Conservation (phyloP, 1,140 invertebrate genomes). For the Drosophila kepulauana region DNA sequence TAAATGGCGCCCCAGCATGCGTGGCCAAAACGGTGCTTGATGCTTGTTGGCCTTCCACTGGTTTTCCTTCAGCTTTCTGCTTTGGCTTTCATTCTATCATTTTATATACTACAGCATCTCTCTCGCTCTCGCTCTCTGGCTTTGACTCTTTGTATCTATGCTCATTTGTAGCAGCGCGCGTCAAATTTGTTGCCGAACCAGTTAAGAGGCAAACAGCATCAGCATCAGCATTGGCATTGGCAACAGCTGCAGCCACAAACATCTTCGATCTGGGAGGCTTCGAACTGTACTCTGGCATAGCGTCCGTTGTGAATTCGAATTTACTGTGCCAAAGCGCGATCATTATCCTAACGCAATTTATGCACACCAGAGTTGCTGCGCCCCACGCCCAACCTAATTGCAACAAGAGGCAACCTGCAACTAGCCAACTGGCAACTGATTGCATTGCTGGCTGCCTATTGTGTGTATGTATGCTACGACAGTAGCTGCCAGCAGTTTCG, state of each 20-base stretch:
- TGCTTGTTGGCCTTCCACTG: constrained; percentile 67
- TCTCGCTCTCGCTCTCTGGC: constrained; percentile 26
- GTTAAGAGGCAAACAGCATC: constrained; percentile 50
- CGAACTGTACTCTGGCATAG: constrained; percentile 65
- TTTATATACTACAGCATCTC: too few species aligned
- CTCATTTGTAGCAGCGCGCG: constrained; percentile 76
- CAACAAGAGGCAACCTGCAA: constrained; percentile 53
- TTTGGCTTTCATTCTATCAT: constrained; percentile 1
- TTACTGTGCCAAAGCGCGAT: constrained; percentile 83
- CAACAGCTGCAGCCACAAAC: constrained; percentile 28
- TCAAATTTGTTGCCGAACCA: constrained; percentile 82
- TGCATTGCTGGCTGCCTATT: constrained; percentile 56
- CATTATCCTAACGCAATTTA: constrained; percentile 85
- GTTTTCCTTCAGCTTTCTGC: constrained; percentile 72
- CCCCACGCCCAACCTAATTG: constrained; percentile 80
- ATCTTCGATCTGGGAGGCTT: constrained; percentile 67
- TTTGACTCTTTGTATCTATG: constrained; percentile 14
- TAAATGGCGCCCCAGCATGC: constrained; percentile 84
- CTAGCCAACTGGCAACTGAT: constrained; percentile 44
- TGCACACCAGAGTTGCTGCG: constrained; percentile 61
- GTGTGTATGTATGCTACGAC: constrained; percentile 13
- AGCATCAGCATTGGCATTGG: neutral
- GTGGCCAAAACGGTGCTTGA: constrained; percentile 78
- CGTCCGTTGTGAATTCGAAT: constrained; percentile 75
- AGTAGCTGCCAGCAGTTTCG: constrained; percentile 27